Conservation (phyloP, 2,113 vertebrate species). For the Anseranas semipalmata region DNA sequence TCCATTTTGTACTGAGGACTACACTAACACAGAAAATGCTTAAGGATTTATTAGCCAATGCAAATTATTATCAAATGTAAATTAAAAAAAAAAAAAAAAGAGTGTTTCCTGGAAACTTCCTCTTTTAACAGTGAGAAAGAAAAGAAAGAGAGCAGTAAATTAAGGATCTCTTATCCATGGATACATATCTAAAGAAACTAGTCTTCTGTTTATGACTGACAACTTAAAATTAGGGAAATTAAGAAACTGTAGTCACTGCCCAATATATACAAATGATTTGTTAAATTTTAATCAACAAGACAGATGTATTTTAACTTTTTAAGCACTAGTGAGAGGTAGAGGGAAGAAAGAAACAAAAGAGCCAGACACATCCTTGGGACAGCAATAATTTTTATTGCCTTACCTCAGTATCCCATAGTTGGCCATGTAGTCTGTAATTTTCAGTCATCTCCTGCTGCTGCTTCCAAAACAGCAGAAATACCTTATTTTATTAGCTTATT, state of each 20-base stretch:
- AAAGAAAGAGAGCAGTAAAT: neutral
- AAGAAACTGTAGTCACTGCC: neutral
- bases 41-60: neutral
- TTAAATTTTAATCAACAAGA: neutral
- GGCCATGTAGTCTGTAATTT: neutral
- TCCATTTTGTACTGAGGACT: neutral
- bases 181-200: neutral
- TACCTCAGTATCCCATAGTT: neutral
- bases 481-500: neutral
- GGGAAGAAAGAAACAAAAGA: neutral
- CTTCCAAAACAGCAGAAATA: neutral
- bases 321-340: neutral
- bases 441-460: neutral
- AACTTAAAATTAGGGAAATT: neutral
- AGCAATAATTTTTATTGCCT: neutral
- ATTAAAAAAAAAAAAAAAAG: neutral
- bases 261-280: neutral
- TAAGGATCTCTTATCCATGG: neutral
- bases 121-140: neutral
- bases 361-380: neutral
- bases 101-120: neutral
- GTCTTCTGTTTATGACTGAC: neutral
- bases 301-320: neutral
- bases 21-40: neutral
- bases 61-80: neutral